These are phyloP conservation scores for Epinotia ramella DNA, from an alignment of 2,888 invertebrate genomes.

Conservation along the genomic window DNA sequence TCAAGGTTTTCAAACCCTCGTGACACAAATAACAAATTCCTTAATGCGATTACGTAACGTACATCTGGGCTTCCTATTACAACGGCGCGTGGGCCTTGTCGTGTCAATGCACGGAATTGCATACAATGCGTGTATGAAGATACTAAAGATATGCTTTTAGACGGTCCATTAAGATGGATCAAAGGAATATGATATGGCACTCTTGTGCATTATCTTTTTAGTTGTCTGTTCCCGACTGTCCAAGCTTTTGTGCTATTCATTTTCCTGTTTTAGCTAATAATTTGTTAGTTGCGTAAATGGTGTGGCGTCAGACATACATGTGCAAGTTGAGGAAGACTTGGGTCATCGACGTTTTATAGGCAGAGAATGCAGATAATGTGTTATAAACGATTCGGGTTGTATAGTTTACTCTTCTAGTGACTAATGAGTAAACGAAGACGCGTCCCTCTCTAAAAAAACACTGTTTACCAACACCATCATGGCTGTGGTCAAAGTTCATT, in stretches of 20 bases:
- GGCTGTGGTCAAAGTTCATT: background rate
- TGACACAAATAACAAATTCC: conserved; percentile 55
- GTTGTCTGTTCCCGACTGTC: background rate
- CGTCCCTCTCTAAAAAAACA: background rate
- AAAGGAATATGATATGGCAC: background rate
- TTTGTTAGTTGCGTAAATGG: no score
- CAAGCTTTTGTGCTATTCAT: background rate
- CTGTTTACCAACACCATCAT: background rate
- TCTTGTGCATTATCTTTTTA: background rate
- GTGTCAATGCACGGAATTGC: conserved; percentile 25
- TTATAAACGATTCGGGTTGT: no score
- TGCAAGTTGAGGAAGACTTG: no score
- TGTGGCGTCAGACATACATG: no score
- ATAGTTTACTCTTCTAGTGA: background rate
- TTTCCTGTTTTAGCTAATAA: no score
- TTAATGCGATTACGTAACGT: conserved; percentile 68
- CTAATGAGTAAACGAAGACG: background rate
- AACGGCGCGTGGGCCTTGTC: conserved; percentile 38
- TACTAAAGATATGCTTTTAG: background rate
- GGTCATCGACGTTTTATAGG: no score
- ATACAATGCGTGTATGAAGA: background rate
- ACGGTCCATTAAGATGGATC: background rate
- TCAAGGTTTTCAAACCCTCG: conserved; percentile 43
- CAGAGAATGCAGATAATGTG: no score
- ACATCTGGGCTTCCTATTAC: conserved; percentile 64